These are phyloP conservation scores for Zelostemma sp. DNA, from an alignment of 1,140 invertebrate species.

Conservation along the genomic window DNA sequence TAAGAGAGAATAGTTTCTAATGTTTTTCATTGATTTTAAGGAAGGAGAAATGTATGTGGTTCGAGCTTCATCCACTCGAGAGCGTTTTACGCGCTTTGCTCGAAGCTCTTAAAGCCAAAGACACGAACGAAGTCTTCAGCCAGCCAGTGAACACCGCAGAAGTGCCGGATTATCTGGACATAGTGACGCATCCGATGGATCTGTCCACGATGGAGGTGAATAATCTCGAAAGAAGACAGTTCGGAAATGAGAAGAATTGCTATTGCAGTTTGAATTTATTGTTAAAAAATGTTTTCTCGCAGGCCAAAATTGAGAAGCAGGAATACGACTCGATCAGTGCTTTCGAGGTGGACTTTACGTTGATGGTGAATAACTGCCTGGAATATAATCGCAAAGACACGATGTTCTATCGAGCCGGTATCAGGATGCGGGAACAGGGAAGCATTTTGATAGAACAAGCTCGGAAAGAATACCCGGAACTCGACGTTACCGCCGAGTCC, in stretches of 20 bases:
- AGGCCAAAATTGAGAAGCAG: slow-evolving; percentile 81
- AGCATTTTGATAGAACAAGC: slow-evolving; percentile 82
- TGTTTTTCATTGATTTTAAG: slow-evolving; percentile 57
- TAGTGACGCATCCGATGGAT: slow-evolving; percentile 96
- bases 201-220: slow-evolving; percentile 87
- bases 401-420: slow-evolving; percentile 85
- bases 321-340: slow-evolving; percentile 83
- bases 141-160: slow-evolving; percentile 93
- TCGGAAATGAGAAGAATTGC: too few relatives aligned
- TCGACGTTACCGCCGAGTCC: slow-evolving; percentile 70
- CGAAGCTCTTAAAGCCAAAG: slow-evolving; percentile 82
- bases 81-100: slow-evolving; percentile 82
- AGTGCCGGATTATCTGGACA: slow-evolving; percentile 92
- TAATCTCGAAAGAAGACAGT: neutral
- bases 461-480: slow-evolving; percentile 74
- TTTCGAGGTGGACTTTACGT: slow-evolving; percentile 90
- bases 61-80: slow-evolving; percentile 86
- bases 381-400: slow-evolving; percentile 96
- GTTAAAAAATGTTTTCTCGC: slow-evolving; percentile 20
- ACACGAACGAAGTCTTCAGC: slow-evolving; percentile 90
- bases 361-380: slow-evolving; percentile 96
- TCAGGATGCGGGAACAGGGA: slow-evolving; percentile 90
- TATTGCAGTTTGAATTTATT: too few relatives aligned
- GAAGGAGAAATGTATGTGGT: slow-evolving; percentile 83
- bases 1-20: neutral